Evolutionary conservation across 2,113 vertebrate species (phyloP), one percentile per base, ranked within the genome.

Genomic region (Isurus oxyrinchus): DNA sequence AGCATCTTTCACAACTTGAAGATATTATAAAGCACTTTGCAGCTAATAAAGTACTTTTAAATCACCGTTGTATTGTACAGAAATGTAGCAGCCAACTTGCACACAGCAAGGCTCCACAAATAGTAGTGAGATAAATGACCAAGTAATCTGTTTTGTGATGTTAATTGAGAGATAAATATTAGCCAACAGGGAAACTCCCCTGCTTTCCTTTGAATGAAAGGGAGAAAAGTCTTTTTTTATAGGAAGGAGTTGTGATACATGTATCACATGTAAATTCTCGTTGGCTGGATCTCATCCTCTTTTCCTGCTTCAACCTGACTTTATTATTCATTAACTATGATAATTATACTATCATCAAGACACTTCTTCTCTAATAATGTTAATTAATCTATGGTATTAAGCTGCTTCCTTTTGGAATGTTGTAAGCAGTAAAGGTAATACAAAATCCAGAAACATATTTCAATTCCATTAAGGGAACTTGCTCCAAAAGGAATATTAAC

Each of bases 301-400:
- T 63, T 63, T 59, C 31, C 35, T 40, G 35, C 57, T 61, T 63
- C 90, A 93, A 93, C 59, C 25, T 57, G 87, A 57, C 35, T n/a
- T 31, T 91, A 35, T 91, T 57, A 59, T 35, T 59, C 53, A 90
- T 90, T 61, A 61, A 91, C 57, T 13, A 91, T 91, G 57, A 61
- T 91, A 55, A 91, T 91, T 91, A 59, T 91, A 5, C n/a, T 91
- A 35, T n/a, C 31, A 59, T 91, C 57, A 91, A 61, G 90, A 93
- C 57, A 93, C 35, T 61, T 61, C 88, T 57, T 27, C 53, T 91
- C 8, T 91, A 35, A 57, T 91, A 35, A 27, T 31, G 53, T 57
- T 90, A 55, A 57, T 31, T 90, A 57, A 23, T 49, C 19, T 87
- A 21, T 57, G 55, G 55, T 57, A 90, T 57, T 31, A n/a, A 93